Percentiles rank a stretch among this genome's conserved stretches.
Evolutionary conservation across 2,888 invertebrate genomes (phyloP).

Genomic region (Tachina lurida): DNA sequence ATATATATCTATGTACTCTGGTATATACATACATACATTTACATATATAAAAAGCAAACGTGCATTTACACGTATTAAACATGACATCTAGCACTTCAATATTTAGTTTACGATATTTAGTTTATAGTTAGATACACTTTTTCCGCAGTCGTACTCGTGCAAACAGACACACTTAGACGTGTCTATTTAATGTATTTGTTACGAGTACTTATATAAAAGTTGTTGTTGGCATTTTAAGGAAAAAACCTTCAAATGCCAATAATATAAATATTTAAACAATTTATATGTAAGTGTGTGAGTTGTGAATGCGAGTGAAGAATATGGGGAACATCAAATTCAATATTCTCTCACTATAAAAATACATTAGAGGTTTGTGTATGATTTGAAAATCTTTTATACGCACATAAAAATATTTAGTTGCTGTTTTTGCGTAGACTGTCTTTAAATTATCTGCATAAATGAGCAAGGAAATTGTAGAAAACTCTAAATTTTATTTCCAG

Average conservation of each 20-base stretch:
- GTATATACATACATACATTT: slow-evolving; percentile 3
- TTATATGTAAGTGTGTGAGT: slow-evolving; percentile 64
- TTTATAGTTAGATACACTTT: not conserved
- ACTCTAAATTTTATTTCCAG: no score
- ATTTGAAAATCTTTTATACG: not conserved
- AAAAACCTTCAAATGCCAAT: slow-evolving; percentile 68
- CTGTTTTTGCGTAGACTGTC: not conserved
- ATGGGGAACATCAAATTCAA: not conserved
- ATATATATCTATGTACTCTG: not conserved
- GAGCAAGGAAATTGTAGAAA: no score
- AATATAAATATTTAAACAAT: slow-evolving; percentile 71
- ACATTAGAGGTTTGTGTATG: slow-evolving; percentile 6
- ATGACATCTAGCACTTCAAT: slow-evolving; percentile 65
- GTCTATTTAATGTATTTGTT: slow-evolving; percentile 42
- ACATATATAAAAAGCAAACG: slow-evolving; percentile 25
- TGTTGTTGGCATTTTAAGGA: slow-evolving; percentile 42
- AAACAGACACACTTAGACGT: not conserved
- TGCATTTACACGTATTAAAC: slow-evolving; percentile 64
- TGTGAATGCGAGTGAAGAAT: slow-evolving; percentile 4
- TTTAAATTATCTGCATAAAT: not conserved
- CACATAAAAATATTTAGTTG: not conserved
- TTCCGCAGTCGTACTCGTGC: not conserved
- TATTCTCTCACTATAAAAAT: slow-evolving; percentile 28
- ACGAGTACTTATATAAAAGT: not conserved
- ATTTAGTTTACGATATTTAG: slow-evolving; percentile 40